These are phyloP conservation scores for Echeneis naucrates DNA, from an alignment of 2,797 vertebrate species.

Conservation along the genomic window DNA sequence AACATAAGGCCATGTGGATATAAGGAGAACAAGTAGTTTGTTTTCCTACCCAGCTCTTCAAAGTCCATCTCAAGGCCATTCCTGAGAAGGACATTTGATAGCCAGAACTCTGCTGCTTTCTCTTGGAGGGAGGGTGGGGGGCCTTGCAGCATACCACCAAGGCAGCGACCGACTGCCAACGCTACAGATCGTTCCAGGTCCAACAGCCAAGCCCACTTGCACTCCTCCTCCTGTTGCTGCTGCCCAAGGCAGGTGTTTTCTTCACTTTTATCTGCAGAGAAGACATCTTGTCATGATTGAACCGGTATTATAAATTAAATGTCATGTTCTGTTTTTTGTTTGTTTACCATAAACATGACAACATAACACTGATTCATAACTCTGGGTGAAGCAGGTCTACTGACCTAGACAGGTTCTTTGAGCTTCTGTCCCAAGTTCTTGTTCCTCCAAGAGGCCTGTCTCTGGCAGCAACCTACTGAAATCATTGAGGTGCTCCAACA, in stretches of 20 bases:
- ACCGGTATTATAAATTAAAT: not conserved
- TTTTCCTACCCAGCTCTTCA: slow-evolving; percentile 84
- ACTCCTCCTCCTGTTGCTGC: slow-evolving; percentile 67
- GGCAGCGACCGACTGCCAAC: slow-evolving; percentile 84
- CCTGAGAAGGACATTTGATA: slow-evolving; percentile 85
- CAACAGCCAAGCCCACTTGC: slow-evolving; percentile 85
- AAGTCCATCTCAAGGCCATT: slow-evolving; percentile 87
- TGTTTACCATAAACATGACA: not conserved
- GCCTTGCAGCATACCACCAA: slow-evolving; percentile 87
- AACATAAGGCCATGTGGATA: slow-evolving; percentile 21
- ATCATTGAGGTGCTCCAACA: slow-evolving; percentile 85
- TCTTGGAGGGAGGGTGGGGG: slow-evolving; percentile 80
- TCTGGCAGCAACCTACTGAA: slow-evolving; percentile 85
- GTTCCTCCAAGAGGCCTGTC: slow-evolving; percentile 79
- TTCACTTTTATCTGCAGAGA: slow-evolving; percentile 73
- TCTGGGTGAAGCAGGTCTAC: not conserved
- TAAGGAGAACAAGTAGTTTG: not conserved
- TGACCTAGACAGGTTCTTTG: slow-evolving; percentile 72
- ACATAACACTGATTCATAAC: not conserved
- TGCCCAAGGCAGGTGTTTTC: slow-evolving; percentile 50
- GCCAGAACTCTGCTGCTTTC: slow-evolving; percentile 84
- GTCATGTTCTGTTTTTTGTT: not conserved
- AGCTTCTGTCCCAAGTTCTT: slow-evolving; percentile 77
- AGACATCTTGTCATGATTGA: slow-evolving; percentile 1
- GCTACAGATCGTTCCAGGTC: slow-evolving; percentile 87